A percentile compares a stretch with the other conserved stretches of the same genome.
Conservation (phyloP, 2,888 invertebrate genomes). For the Temnothorax unifasciatus region DNA sequence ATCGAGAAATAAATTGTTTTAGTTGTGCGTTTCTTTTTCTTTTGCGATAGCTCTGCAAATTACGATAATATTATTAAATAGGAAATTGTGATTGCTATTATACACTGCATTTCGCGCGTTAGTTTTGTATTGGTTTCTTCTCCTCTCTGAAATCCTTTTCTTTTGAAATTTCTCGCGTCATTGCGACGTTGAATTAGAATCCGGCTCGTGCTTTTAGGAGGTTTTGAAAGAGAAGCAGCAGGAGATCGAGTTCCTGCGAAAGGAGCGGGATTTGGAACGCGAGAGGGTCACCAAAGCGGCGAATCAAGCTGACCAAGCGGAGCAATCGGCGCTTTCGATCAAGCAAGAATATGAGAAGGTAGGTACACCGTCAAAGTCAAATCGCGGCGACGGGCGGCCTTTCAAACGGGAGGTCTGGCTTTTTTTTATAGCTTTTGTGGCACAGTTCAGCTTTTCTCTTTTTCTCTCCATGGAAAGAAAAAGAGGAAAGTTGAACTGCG, state of each 20-base stretch:
- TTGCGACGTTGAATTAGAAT: conserved; percentile 12
- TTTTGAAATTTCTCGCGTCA: background rate
- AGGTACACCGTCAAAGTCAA: conserved; percentile 17
- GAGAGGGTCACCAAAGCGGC: conserved; percentile 95
- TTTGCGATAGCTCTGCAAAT: background rate
- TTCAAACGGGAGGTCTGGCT: background rate
- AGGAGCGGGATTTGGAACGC: conserved; percentile 96
- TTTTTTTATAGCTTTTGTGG: too few species aligned
- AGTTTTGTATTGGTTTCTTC: background rate
- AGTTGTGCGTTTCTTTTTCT: background rate
- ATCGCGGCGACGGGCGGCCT: background rate
- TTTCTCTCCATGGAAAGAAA: too few species aligned
- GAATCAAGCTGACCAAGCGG: conserved; percentile 93
- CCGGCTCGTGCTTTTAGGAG: conserved; percentile 89
- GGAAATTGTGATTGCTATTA: background rate
- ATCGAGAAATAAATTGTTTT: conserved; percentile 16
- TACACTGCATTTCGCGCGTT: background rate
- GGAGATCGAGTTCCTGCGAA: conserved; percentile 96
- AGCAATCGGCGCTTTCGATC: conserved; percentile 88
- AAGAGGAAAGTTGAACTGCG: too few species aligned
- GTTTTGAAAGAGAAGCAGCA: conserved; percentile 97
- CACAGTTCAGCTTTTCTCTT: too few species aligned
- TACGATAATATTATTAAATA: conserved; percentile 24
- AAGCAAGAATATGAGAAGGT: conserved; percentile 91
- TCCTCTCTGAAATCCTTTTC: background rate